Evolutionary conservation across 1,140 invertebrate genomes (phyloP).

Genomic region (Polyergus mexicanus): DNA sequence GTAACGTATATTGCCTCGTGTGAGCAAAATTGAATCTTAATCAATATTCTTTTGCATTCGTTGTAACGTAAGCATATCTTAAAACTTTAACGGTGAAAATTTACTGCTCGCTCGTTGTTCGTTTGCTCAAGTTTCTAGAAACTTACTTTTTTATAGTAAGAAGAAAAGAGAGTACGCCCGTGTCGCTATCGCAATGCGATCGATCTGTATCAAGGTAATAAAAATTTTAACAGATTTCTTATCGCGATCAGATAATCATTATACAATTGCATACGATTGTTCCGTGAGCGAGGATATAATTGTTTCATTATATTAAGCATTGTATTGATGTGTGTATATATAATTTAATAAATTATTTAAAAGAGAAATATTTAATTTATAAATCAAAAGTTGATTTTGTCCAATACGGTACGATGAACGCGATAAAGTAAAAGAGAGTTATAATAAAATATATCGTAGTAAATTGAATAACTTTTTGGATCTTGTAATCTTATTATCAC

Average conservation of each 20-base stretch:
- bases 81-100: background rate
- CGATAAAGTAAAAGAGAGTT: background rate
- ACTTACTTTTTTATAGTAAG: slow-evolving; percentile 57
- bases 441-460: background rate
- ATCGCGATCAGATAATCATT: slow-evolving; percentile 24
- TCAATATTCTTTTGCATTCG: background rate
- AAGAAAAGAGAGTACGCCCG: slow-evolving; percentile 1
- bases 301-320: slow-evolving; percentile 10
- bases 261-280: slow-evolving; percentile 1
- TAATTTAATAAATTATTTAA: background rate
- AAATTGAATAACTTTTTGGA: background rate
- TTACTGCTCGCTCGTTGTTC: background rate
- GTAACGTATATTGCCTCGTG: background rate
- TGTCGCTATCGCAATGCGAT: slow-evolving; percentile 2
- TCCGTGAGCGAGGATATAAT: background rate
- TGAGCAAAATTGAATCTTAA: background rate
- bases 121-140: slow-evolving; percentile 38
- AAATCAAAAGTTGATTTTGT: background rate
- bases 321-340: background rate
- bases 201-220: slow-evolving; percentile 26
- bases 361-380: slow-evolving; percentile 14
- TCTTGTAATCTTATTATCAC: background rate
- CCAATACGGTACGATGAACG: background rate
- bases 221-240: slow-evolving; percentile 31
- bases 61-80: background rate